Evolutionary conservation across 2,888 invertebrate species (phyloP), one percentile per base, ranked within the genome.

Genomic region (Iselma pallidipennis): DNA sequence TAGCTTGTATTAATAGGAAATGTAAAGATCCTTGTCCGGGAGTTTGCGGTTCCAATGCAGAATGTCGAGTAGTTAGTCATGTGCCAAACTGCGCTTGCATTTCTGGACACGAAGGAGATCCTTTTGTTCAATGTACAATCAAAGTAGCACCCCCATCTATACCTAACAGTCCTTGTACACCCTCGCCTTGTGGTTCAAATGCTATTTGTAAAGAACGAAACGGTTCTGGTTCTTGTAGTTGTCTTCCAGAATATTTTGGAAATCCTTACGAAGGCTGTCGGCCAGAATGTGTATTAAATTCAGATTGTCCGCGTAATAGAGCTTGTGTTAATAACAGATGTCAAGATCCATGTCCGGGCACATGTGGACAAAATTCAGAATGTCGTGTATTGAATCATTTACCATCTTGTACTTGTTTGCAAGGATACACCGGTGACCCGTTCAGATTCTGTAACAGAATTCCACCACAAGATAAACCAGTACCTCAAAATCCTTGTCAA

Each of bases 351-450:
- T 94, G 94, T 71, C 85, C 86, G 2, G 91, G 91, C 52, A 88
- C 90, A 48, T 95, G 95, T 74, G 94, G 91, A 16, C 86, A 88
- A 68, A 89, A 89, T 74, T 90, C 94, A 9, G 85, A 88, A 57
- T 95, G 95, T 71, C 88, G 89, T 79, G 92, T 93, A 21, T 87
- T 91, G 64, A 90, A 91, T 72, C 94, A 95, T 75, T 91, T 91
- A 76, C 94, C 94, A 1, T 87, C 92, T 67, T 94, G 94, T 77
- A 88, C 89, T 19, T 94, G 94, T 76, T 86, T 88, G 65, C 81
- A 86, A 16, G 86, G 88, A 55, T 88, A 85, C 72, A 90, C 90
- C 12, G 93, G 93, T 14, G 91, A 92, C 84, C 90, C 92, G 2
- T 91, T 92, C 76, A 86, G 84, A 48, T 79, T 79, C 55, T 88